Conservation (phyloP, 2,113 vertebrate genomes). For the Platysteira castanea region DNA sequence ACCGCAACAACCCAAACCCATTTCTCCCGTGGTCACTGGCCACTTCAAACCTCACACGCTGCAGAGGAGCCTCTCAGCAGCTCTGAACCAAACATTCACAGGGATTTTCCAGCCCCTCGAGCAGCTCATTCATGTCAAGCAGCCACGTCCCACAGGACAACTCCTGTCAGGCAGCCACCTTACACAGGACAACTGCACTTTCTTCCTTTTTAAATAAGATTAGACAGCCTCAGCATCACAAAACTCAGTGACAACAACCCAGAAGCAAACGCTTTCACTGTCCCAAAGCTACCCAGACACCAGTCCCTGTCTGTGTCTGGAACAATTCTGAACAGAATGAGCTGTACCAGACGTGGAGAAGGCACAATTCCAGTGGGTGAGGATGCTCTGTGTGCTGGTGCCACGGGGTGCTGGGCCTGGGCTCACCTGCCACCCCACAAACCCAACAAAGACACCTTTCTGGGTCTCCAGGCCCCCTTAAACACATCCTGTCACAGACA, state of each 20-base stretch:
- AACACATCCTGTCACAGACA: fast-evolving
- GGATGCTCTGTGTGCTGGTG: neutral
- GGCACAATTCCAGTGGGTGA: neutral
- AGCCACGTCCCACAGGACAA: neutral
- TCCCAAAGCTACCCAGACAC: neutral
- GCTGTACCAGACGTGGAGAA: neutral
- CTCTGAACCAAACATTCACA: fast-evolving
- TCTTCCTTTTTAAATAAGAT: neutral
- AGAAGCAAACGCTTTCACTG: neutral
- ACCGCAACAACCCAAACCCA: neutral
- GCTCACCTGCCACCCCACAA: neutral
- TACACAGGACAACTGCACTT: too few relatives aligned
- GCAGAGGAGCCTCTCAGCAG: neutral
- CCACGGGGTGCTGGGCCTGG: neutral
- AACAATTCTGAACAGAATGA: neutral
- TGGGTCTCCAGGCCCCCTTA: too few relatives aligned
- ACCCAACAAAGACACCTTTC: neutral
- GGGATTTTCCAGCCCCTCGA: neutral
- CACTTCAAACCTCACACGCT: neutral
- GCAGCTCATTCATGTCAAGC: neutral
- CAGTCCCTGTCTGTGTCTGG: fast-evolving
- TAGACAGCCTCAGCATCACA: neutral
- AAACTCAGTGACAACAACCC: neutral
- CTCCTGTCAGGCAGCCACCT: too few relatives aligned
- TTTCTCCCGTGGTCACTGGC: neutral